Conservation (phyloP, 2,113 vertebrate species). For the Pelobates fuscus region DNA sequence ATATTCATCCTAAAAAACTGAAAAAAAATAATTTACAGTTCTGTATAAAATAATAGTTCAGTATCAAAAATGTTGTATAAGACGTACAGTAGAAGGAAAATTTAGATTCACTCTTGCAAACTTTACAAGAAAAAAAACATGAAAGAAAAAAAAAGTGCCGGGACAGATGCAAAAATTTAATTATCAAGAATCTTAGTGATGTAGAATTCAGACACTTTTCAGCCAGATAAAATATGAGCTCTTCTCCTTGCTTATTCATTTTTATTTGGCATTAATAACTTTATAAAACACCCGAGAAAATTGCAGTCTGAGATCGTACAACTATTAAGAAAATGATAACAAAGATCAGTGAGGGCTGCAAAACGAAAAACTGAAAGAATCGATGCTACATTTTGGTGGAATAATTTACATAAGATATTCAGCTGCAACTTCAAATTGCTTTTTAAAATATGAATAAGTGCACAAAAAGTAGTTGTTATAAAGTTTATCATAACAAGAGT, state of each 20-base stretch:
- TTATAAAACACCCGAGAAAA: not conserved
- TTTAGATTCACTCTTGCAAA: not conserved
- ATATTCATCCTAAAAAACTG: too few species aligned
- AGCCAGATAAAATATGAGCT: constrained; percentile 8
- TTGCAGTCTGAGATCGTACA: constrained; percentile 4
- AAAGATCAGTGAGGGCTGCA: too few species aligned
- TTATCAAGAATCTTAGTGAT: constrained; percentile 3
- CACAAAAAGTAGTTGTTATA: not conserved
- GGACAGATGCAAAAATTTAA: constrained; percentile 7
- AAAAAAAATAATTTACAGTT: too few species aligned
- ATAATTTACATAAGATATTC: constrained; percentile 23
- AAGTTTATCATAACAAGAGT: not conserved
- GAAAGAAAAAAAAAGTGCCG: not conserved
- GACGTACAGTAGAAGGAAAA: not conserved
- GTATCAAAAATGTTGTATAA: too few species aligned
- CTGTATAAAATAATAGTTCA: too few species aligned
- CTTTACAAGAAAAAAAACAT: not conserved
- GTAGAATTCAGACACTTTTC: not conserved
- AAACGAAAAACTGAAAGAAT: not conserved
- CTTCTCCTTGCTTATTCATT: not conserved
- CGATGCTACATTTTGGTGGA: not conserved
- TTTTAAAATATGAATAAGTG: not conserved
- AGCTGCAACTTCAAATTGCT: not conserved
- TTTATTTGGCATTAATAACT: not conserved
- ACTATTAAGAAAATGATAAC: constrained; percentile 10